Conservation (phyloP, 2,888 invertebrate species). For the Pasiphila rectangulata region DNA sequence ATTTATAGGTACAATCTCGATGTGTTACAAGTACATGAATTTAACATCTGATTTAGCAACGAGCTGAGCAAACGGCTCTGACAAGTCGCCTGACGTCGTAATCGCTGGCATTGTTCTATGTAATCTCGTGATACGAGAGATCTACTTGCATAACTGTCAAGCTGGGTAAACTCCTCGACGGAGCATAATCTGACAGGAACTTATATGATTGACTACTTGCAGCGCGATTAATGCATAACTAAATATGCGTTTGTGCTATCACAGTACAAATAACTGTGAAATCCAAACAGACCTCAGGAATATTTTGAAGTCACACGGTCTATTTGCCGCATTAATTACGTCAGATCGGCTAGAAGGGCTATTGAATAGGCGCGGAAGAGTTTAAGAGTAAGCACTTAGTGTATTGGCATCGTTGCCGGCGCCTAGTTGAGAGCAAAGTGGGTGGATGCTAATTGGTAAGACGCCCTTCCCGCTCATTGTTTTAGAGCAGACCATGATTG, state of each 20-base stretch:
- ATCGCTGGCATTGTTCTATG: constrained; percentile 74
- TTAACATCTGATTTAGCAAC: constrained; percentile 76
- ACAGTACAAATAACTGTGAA: constrained; percentile 59
- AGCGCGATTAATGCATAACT: constrained; percentile 59
- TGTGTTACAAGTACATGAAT: constrained; percentile 61
- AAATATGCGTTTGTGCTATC: constrained; percentile 60
- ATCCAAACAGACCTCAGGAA: constrained; percentile 56
- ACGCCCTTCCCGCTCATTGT: constrained; percentile 79
- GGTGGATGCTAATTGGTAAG: constrained; percentile 77
- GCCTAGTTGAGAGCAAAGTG: constrained; percentile 66
- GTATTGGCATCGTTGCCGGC: constrained; percentile 47
- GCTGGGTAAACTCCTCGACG: constrained; percentile 64
- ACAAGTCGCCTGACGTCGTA: constrained; percentile 73
- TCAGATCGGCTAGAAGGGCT: constrained; percentile 15
- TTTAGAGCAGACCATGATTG: constrained; percentile 79
- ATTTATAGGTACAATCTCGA: constrained; percentile 69
- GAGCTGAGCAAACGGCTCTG: constrained; percentile 53
- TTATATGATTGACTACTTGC: constrained; percentile 67
- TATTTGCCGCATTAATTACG: constrained; percentile 47
- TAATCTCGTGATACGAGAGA: constrained; percentile 74
- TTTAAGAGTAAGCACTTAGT: constrained; percentile 65
- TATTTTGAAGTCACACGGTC: constrained; percentile 51
- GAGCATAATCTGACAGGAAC: constrained; percentile 70
- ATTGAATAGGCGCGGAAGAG: constrained; percentile 52
- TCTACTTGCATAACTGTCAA: constrained; percentile 75